A percentile compares a stretch with the other conserved stretches of the same genome.
Conservation (phyloP, 1,140 invertebrate species). For the Planococcus citri region DNA sequence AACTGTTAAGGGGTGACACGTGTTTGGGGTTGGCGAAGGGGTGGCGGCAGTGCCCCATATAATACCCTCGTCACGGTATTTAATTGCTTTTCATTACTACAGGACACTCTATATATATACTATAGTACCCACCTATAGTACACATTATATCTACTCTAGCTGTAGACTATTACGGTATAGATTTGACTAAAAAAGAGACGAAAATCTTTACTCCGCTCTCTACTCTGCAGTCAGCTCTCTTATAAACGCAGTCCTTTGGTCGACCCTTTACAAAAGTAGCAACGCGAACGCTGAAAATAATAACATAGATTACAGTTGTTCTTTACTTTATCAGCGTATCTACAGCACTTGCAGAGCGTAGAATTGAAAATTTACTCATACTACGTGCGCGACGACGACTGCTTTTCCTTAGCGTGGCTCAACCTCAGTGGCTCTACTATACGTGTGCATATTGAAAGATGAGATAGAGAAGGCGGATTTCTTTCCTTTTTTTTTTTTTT, state of each 20-base stretch:
- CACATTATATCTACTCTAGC: too few relatives aligned
- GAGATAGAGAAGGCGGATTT: too few relatives aligned
- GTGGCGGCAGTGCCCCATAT: neutral
- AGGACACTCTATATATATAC: neutral
- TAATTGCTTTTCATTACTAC: neutral
- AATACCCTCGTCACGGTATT: conserved; percentile 6
- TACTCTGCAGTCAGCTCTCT: too few relatives aligned
- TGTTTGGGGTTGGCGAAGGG: neutral
- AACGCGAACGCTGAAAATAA: neutral
- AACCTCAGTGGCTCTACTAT: too few relatives aligned
- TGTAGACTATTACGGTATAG: neutral
- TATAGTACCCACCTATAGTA: too few relatives aligned
- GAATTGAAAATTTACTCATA: neutral
- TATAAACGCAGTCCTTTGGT: too few relatives aligned
- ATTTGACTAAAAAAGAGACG: neutral
- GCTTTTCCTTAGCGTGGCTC: too few relatives aligned
- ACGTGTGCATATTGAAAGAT: too few relatives aligned
- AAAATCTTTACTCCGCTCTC: too few relatives aligned
- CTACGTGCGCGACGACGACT: too few relatives aligned
- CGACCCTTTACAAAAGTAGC: neutral
- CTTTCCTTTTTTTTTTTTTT: too few relatives aligned
- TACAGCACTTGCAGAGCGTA: neutral
- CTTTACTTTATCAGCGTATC: neutral
- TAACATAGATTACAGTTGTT: conserved; percentile 3
- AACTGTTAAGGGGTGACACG: conserved; percentile 1